Conservation (phyloP, 2,888 invertebrate species). For the Ceratothoa steindachneri region DNA sequence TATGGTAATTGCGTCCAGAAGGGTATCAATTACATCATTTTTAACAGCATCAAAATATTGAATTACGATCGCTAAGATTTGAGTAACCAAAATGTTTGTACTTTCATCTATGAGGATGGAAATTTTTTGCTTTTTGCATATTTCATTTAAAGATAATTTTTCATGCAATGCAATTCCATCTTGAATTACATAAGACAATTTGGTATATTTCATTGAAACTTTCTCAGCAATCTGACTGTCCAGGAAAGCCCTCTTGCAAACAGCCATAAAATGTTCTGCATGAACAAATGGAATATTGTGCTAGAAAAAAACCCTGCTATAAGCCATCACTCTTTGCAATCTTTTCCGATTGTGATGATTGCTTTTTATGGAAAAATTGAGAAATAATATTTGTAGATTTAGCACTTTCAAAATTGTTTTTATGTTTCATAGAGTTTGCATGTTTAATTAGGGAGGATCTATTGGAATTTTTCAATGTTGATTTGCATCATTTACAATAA, state of each 20-base stretch:
- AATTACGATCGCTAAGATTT: too few species aligned
- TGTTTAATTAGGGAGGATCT: neutral
- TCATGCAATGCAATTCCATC: neutral
- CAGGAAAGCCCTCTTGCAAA: neutral
- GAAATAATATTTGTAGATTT: neutral
- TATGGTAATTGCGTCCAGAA: too few species aligned
- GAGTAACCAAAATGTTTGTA: too few species aligned
- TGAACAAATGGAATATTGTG: neutral
- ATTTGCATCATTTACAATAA: neutral
- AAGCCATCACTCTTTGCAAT: neutral
- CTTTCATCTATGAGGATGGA: too few species aligned
- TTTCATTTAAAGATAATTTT: too few species aligned
- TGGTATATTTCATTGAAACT: too few species aligned
- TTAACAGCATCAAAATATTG: too few species aligned
- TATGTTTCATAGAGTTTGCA: neutral
- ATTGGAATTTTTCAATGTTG: neutral
- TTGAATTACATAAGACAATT: neutral
- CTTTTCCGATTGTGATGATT: too few species aligned
- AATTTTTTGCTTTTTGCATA: too few species aligned
- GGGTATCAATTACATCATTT: too few species aligned
- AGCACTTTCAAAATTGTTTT: neutral
- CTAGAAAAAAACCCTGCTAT: neutral
- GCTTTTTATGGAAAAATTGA: too few species aligned
- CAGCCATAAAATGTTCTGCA: neutral
- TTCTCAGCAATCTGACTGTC: neutral